Percentiles rank a stretch among this genome's conserved stretches.
phyloP scores from a whole-genome alignment of 2,888 invertebrate genomes.

The Yponomeuta cagnagella region DNA sequence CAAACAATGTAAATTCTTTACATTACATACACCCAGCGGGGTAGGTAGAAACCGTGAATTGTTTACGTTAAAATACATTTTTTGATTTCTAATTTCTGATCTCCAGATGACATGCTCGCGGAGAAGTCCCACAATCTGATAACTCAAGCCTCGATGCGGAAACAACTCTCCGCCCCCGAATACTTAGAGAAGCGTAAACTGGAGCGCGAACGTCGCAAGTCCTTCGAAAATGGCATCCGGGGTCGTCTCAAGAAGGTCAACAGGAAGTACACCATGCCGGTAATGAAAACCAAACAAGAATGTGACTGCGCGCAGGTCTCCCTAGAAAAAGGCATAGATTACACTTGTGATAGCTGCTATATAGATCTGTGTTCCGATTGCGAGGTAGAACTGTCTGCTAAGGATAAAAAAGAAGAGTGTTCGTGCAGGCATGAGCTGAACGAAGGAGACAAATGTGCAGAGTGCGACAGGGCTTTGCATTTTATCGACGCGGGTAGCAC shows the following conservation, averaged over 20 bases:
- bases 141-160: slow-evolving; percentile 78
- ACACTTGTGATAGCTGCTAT: slow-evolving; percentile 64
- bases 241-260: slow-evolving; percentile 77
- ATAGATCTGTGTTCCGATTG: slow-evolving; percentile 65
- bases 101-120: slow-evolving; percentile 77
- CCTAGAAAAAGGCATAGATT: slow-evolving; percentile 59
- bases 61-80: too few species aligned
- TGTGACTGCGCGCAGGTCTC: slow-evolving; percentile 61
- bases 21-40: too few species aligned
- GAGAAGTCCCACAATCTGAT: slow-evolving; percentile 75
- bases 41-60: too few species aligned
- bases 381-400: slow-evolving; percentile 49
- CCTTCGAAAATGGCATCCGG: slow-evolving; percentile 76
- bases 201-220: slow-evolving; percentile 80
- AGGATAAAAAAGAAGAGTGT: slow-evolving; percentile 40
- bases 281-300: slow-evolving; percentile 45
- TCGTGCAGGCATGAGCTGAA: slow-evolving; percentile 41
- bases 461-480: slow-evolving; percentile 60
- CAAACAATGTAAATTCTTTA: too few species aligned
- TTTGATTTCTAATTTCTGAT: too few species aligned
- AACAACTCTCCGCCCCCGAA: slow-evolving; percentile 89
- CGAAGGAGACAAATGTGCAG: slow-evolving; percentile 56
- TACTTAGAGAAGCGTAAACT: slow-evolving; percentile 91
- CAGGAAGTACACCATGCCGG: slow-evolving; percentile 55
- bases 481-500: slow-evolving; percentile 61